These are phyloP conservation scores for Phrynocephalus vlangalii DNA, from an alignment of 2,797 vertebrate species.

Conservation along the genomic window DNA sequence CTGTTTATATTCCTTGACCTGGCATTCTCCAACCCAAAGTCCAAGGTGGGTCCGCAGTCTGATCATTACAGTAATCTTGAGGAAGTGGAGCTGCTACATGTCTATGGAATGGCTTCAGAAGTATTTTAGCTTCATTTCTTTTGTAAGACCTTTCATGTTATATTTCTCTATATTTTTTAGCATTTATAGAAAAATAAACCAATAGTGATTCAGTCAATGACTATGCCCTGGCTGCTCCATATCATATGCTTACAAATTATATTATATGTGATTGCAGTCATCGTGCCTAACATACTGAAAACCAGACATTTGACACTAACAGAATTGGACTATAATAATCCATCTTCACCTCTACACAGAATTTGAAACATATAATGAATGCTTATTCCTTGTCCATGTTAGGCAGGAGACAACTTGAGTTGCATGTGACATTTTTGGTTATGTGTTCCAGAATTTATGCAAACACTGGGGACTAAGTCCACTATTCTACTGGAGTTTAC, in stretches of 20 bases:
- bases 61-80: background rate
- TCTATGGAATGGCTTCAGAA: background rate
- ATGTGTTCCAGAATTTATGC: background rate
- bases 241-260: constrained; percentile 20
- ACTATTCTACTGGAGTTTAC: background rate
- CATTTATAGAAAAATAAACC: constrained; percentile 2
- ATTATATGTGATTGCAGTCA: background rate
- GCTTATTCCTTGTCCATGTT: background rate
- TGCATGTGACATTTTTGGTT: background rate
- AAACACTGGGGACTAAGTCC: background rate
- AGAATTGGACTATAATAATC: constrained; percentile 2
- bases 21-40: background rate
- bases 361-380: background rate
- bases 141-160: background rate
- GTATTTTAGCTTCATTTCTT: background rate
- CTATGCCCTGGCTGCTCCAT: background rate
- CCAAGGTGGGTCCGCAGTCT: background rate
- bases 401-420: background rate
- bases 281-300: background rate
- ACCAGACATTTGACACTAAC: background rate
- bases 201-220: background rate
- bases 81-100: background rate
- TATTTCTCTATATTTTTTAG: background rate
- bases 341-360: background rate
- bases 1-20: background rate